A percentile compares a stretch with the other conserved stretches of the same genome.
Conservation (phyloP, 2,797 vertebrate species). For the Chloroceryle inda region DNA sequence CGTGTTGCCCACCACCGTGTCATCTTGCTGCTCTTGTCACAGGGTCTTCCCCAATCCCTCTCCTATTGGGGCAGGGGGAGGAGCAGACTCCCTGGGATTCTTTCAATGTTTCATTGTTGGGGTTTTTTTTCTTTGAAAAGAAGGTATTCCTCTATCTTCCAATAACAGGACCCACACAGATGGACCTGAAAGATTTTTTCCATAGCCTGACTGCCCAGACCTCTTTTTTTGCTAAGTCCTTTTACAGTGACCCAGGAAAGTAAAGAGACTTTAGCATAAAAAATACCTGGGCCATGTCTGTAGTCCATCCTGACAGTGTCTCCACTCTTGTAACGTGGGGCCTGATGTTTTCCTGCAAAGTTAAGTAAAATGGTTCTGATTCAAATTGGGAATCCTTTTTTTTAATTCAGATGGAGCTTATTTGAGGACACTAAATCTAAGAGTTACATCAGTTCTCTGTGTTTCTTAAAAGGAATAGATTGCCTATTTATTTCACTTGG, state of each 20-base stretch:
- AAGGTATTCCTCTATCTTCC: neutral
- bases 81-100: neutral
- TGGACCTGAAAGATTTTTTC: neutral
- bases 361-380: neutral
- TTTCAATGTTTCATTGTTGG: neutral
- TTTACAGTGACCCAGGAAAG: neutral
- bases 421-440: neutral
- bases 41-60: neutral
- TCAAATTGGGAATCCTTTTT: neutral
- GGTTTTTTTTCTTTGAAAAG: neutral
- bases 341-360: neutral
- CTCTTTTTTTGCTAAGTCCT: neutral
- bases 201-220: neutral
- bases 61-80: neutral
- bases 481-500: neutral
- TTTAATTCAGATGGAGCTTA: neutral
- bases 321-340: fast-evolving
- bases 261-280: neutral
- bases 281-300: neutral
- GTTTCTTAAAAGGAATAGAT: neutral
- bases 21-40: neutral
- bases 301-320: neutral
- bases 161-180: neutral
- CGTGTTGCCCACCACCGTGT: neutral
- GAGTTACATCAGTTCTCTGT: neutral